Base-by-base conservation (phyloP, 2,888 invertebrate genomes). In the Cerceris ruficornis region DNA sequence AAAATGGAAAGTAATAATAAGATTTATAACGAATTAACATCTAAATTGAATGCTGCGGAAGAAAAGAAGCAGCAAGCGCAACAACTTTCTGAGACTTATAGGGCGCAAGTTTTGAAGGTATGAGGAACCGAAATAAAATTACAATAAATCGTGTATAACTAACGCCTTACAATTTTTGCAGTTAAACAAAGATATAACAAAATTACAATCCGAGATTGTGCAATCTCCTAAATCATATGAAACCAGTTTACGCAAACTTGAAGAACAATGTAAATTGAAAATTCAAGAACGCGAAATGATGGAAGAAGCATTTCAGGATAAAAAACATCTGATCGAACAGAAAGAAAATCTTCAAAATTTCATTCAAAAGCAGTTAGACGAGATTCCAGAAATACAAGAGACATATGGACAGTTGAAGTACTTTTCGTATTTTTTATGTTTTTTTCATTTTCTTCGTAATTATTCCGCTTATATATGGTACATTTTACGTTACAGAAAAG, bases 121-220 rank as follows among this genome's bases (percentile, higher is more conserved):
- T 68, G 17, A 17, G 0, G 6, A 17, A 55, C 7, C 4, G 1
- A 4, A 5, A 17, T 17, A 52, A 7, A 46, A 46, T 8, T 46
- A 9, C 11, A 52, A 5, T 49, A n/a, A n/a, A 52, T 65, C 6
- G 5, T 41, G 54, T 2, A 5, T 15, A 46, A 60, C 39, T 11
- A 42, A 50, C 17, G 17, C 14, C 43, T 14, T 76, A 1, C 49
- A 9, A 46, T 66, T 71, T 50, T 54, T 54, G 17, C 11, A 77
- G 72, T 46, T 68, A 58, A 62, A 39, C 17, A 67, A 87, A 76
- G 65, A 17, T 17, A 82, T 82, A 17, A 69, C 68, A 39, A 83
- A 87, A 17, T 58, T 89, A 41, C 77, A 85, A 52, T 76, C 82
- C 2, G 85, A 87, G 67, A 57, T 88, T 55, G 89, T 91, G 0